phyloP scores from a whole-genome alignment of 92 coral and sea anemone genomes.

The Isaurus tuberculatus region DNA sequence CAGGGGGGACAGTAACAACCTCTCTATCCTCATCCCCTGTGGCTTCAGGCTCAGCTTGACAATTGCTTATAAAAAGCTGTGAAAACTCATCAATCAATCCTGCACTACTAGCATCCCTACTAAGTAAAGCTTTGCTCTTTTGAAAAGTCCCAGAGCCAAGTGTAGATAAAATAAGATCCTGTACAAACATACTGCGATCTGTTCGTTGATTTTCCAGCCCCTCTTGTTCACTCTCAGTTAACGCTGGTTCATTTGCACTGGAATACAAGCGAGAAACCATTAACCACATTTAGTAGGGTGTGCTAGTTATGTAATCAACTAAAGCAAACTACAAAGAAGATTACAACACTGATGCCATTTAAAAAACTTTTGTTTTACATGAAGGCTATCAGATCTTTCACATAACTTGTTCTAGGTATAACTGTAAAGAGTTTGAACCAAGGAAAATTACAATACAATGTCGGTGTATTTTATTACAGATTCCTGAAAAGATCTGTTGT shows the following conservation, averaged over 20 bases:
- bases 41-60: conserved; percentile 37
- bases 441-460: too few species aligned
- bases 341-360: too few species aligned
- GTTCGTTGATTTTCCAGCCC: conserved; percentile 87
- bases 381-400: too few species aligned
- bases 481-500: too few species aligned
- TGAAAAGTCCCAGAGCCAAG: conserved; percentile 81
- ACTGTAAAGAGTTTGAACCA: too few species aligned
- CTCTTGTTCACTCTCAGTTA: conserved; percentile 88
- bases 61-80: conserved; percentile 55
- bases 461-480: too few species aligned
- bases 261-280: not conserved
- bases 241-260: conserved; percentile 90
- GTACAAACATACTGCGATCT: conserved; percentile 93
- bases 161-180: conserved; percentile 95
- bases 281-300: not conserved
- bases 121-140: conserved; percentile 43
- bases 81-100: conserved; percentile 70
- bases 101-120: conserved; percentile 16
- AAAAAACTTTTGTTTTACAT: too few species aligned
- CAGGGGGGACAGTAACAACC: conserved; percentile 26
- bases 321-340: too few species aligned
- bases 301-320: too few species aligned
- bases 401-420: too few species aligned
- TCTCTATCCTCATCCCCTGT: conserved; percentile 61